Conservation (phyloP, 1,140 invertebrate genomes). For the Zaprionus tsacasi region DNA sequence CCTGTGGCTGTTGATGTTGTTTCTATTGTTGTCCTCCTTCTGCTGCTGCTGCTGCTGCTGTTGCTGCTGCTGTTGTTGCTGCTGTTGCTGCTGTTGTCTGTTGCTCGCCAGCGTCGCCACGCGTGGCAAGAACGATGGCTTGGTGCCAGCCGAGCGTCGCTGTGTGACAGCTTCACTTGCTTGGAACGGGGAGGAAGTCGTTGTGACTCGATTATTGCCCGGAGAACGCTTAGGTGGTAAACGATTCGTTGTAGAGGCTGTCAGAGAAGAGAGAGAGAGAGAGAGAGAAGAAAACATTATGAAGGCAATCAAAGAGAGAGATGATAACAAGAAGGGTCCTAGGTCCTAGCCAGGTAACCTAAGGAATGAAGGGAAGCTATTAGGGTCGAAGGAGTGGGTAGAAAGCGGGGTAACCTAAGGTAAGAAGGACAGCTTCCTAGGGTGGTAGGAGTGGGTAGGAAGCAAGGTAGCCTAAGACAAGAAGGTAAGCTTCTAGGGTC, state of each 20-base stretch:
- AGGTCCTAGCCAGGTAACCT: too few relatives aligned
- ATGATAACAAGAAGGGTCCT: too few relatives aligned
- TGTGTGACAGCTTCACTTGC: neutral
- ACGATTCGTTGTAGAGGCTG: neutral
- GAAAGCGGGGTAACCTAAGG: too few relatives aligned
- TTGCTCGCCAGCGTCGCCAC: conserved; percentile 29
- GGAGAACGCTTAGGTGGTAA: conserved; percentile 12
- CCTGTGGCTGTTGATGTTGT: neutral
- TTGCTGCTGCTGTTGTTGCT: conserved; percentile 13
- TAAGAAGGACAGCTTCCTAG: too few relatives aligned
- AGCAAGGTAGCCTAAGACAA: too few relatives aligned
- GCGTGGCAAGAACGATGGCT: conserved; percentile 44
- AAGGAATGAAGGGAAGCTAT: too few relatives aligned
- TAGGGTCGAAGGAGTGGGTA: too few relatives aligned
- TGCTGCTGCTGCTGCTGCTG: conserved; percentile 1
- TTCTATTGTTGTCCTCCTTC: neutral
- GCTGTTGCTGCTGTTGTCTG: conserved; percentile 4
- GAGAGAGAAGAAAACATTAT: neutral
- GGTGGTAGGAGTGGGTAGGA: too few relatives aligned
- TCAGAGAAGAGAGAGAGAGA: neutral
- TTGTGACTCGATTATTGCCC: neutral
- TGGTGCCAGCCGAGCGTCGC: neutral
- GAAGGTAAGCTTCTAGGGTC: too few relatives aligned
- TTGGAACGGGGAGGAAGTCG: neutral
- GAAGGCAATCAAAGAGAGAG: neutral